Base-by-base conservation (phyloP, 2,113 vertebrate species). In the Cepphus grylle region DNA sequence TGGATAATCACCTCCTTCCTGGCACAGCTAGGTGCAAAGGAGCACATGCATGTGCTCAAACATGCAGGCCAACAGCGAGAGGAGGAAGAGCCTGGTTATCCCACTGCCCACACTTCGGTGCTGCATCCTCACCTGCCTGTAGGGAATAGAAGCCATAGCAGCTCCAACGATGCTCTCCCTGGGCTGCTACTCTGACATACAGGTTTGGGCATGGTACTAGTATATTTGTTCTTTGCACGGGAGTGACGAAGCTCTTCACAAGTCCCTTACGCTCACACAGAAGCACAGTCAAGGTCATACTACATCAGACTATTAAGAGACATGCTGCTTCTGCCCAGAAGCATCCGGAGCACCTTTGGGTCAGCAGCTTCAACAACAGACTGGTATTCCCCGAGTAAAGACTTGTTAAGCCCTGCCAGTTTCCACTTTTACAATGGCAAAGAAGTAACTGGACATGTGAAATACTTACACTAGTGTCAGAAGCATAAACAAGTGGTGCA, bases 401-500 rank as follows among this genome's bases (percentile, higher is more conserved):
- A 43, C 63, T 66, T 66, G 45, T 42, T 61, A 80, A 88, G 38
- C 21, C 47, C 49, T 70, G 42, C 38, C 10, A 20, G 17, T 32
- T 81, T 26, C 80, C 45, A 18, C 38, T 89, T 74, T 7, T 42
- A 70, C 52, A 62, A 42, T 0, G 1, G 30, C 29, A 78, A 12
- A 74, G 74, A 94, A 84, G 47, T 81, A 69, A 38, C 0, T 1
- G 1, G 63, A 73, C 11, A 40, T 4, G 45, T 49, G 38, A 93
- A 91, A 86, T 40, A 62, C 7, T 69, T 49, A 69, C 2, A 1
- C 23, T 59, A 53, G 14, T 1, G 1, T 20, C 0, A 0, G 34
- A 55, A 83, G 26, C 38, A 62, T 16, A 66, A 89, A 66, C n/a
- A 84, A 86, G 91, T 11, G 20, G 20, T 34, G 29, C 22, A 62